phyloP scores from a whole-genome alignment of 2,113 vertebrate species.

The Dromas ardeola region DNA sequence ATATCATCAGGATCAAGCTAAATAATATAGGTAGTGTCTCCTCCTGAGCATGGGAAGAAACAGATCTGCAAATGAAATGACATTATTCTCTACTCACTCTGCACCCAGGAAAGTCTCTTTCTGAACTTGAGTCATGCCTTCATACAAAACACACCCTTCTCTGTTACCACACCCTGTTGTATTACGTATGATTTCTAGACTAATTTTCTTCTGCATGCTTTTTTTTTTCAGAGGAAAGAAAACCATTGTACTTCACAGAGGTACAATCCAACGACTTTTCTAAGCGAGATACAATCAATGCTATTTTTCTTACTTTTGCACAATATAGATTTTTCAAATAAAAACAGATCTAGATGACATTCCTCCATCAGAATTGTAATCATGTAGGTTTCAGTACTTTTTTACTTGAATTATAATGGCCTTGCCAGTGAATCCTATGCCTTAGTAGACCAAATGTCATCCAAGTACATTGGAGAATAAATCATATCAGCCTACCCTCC shows the following conservation, averaged over 20 bases:
- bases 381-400: background rate
- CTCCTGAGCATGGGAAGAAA: background rate
- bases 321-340: background rate
- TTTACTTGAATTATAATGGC: background rate
- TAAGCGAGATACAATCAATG: background rate
- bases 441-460: constrained; percentile 4
- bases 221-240: background rate
- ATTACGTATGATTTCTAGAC: background rate
- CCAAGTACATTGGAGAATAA: background rate
- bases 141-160: background rate
- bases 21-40: background rate
- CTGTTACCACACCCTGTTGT: background rate
- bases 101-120: background rate
- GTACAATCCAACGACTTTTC: background rate
- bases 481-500: background rate
- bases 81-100: background rate
- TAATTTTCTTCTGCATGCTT: background rate
- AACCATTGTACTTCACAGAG: background rate
- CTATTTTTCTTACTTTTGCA: background rate
- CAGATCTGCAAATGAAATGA: background rate
- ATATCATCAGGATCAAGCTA: background rate
- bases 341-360: background rate
- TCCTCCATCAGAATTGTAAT: background rate
- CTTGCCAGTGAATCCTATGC: background rate
- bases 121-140: background rate